Evolutionary conservation across 2,888 invertebrate genomes (phyloP).

Genomic region (Bembecia ichneumoniformis): DNA sequence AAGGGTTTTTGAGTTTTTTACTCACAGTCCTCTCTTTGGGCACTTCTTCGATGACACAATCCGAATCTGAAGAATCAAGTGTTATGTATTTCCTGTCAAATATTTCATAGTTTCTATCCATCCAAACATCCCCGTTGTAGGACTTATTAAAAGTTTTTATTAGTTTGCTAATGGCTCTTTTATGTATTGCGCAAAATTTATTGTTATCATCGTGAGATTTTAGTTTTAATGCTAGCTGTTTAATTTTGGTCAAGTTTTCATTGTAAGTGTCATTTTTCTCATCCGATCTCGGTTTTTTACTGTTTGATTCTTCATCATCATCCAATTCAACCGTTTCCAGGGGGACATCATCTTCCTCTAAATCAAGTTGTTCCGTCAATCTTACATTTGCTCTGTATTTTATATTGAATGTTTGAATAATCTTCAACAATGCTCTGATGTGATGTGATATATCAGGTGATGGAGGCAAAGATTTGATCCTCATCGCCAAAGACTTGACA

Average conservation of each 20-base stretch:
- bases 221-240: constrained; percentile 33
- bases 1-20: constrained; percentile 51
- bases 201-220: constrained; percentile 31
- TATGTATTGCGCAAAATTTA: constrained; percentile 33
- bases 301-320: constrained; percentile 28
- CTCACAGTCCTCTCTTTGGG: constrained; percentile 14
- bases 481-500: constrained; percentile 29
- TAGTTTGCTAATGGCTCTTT: constrained; percentile 43
- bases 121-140: constrained; percentile 43
- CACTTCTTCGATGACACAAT: constrained; percentile 31
- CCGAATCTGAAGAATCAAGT: constrained; percentile 47
- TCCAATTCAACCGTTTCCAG: constrained; percentile 51
- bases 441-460: constrained; percentile 20
- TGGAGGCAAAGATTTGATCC: constrained; percentile 24
- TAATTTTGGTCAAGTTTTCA: constrained; percentile 34
- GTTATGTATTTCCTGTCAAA: constrained; percentile 35
- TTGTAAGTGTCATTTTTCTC: constrained; percentile 20
- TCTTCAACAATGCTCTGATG: constrained; percentile 25
- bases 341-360: constrained; percentile 31
- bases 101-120: constrained; percentile 35
- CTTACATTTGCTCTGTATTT: constrained; percentile 34
- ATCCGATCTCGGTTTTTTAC: constrained; percentile 26
- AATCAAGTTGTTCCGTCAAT: constrained; percentile 28
- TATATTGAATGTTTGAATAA: constrained; percentile 40
- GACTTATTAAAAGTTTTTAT: constrained; percentile 50